phyloP scores from a whole-genome alignment of 2,113 vertebrate genomes.

The Macquaria australasica region DNA sequence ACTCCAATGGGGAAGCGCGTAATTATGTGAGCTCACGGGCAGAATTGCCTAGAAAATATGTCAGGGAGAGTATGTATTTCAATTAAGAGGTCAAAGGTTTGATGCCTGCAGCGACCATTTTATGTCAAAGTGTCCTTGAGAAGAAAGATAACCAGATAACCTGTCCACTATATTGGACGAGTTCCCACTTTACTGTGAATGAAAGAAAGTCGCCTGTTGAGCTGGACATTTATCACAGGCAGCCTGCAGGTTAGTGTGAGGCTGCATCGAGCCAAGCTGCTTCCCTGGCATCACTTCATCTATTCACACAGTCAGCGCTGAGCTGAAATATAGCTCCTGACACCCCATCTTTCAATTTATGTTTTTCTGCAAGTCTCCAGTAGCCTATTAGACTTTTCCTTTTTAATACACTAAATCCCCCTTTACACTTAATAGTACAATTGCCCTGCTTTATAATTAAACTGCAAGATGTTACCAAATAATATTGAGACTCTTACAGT shows the following conservation, averaged over 20 bases:
- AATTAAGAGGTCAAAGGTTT: conserved; percentile 8
- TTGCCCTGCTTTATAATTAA: conserved; percentile 13
- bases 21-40: background rate
- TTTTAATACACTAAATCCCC: background rate
- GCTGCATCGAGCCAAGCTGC: conserved; percentile 22
- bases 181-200: background rate
- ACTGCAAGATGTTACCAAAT: background rate
- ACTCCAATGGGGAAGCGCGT: background rate
- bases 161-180: background rate
- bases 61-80: background rate
- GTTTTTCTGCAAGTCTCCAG: background rate
- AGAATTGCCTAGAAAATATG: background rate
- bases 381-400: background rate
- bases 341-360: background rate
- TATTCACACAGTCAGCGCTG: conserved; percentile 6
- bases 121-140: conserved; percentile 9
- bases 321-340: conserved; percentile 6
- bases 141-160: background rate
- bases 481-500: background rate
- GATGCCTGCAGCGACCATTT: conserved; percentile 3
- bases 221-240: background rate
- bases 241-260: conserved; percentile 16
- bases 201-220: background rate
- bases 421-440: background rate
- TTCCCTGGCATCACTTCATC: conserved; percentile 15